A percentile compares a stretch with the other conserved stretches of the same genome.
Evolutionary conservation across 2,888 invertebrate species (phyloP).

Genomic region (Zhuqinia jingwanae): DNA sequence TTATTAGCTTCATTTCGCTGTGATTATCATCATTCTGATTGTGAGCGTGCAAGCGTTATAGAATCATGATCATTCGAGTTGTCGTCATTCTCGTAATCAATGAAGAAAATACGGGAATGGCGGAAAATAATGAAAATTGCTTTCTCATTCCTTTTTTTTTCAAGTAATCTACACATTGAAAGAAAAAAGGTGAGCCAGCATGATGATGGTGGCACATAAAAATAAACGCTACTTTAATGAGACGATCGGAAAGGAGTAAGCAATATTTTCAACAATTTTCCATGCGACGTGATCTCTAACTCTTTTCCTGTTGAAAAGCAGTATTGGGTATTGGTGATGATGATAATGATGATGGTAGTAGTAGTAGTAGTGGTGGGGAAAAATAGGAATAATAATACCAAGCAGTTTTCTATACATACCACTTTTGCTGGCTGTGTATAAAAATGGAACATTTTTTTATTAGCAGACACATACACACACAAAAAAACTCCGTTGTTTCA

Average conservation of each 20-base stretch:
- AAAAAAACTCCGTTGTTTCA: constrained; percentile 15
- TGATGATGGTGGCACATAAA: background rate
- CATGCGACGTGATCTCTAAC: constrained; percentile 48
- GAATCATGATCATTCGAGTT: constrained; percentile 1
- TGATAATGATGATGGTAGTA: too few species aligned
- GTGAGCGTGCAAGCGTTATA: too few species aligned
- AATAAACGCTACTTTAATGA: constrained; percentile 46
- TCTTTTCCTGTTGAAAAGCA: constrained; percentile 10
- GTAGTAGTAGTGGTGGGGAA: too few species aligned
- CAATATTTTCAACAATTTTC: constrained; percentile 53
- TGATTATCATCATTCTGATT: constrained; percentile 39
- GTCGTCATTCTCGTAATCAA: constrained; percentile 9
- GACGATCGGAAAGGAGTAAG: constrained; percentile 63
- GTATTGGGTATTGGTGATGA: too few species aligned
- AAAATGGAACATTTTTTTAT: background rate
- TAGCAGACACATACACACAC: background rate
- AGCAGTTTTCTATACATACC: constrained; percentile 2
- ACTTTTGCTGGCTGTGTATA: background rate
- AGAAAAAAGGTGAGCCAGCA: constrained; percentile 24
- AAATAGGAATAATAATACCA: constrained; percentile 20
- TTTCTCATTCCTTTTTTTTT: background rate
- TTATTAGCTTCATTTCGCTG: constrained; percentile 65
- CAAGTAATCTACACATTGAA: background rate
- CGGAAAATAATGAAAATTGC: background rate
- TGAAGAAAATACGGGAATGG: background rate